A percentile compares a stretch with the other conserved stretches of the same genome.
Evolutionary conservation across 2,888 invertebrate genomes (phyloP).

Genomic region (Ferdinandea cuprea): DNA sequence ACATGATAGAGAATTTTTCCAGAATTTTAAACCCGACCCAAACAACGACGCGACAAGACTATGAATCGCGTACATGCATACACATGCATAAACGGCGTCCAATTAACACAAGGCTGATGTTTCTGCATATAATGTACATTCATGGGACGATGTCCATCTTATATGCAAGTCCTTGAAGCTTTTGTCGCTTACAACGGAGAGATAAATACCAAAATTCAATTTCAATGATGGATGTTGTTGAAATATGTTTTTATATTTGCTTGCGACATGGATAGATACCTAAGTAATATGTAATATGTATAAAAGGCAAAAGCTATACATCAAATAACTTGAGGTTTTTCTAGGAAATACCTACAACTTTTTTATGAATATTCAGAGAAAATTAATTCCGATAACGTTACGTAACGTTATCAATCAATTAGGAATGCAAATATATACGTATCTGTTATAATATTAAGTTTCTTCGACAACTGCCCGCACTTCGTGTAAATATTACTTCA

Average conservation of each 20-base stretch:
- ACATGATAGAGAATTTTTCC: constrained; percentile 23
- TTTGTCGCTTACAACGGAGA: neutral
- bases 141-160: constrained; percentile 10
- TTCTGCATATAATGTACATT: constrained; percentile 3
- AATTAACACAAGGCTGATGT: constrained; percentile 29
- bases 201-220: constrained; percentile 6
- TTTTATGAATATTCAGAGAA: neutral
- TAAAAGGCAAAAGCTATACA: neutral
- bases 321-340: neutral
- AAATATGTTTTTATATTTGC: constrained; percentile 10
- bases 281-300: too few species aligned
- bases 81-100: neutral
- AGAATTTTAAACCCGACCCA: constrained; percentile 6
- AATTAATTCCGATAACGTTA: neutral
- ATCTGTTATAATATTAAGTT: too few species aligned
- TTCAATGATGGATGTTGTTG: constrained; percentile 10
- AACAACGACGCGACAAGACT: neutral
- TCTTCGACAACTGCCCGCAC: too few species aligned
- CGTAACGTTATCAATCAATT: neutral
- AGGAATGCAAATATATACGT: neutral
- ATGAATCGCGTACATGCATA: neutral
- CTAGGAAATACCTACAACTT: neutral
- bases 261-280: neutral
- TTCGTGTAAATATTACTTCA: too few species aligned
- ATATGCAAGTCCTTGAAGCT: constrained; percentile 13